phyloP scores from a whole-genome alignment of 2,113 vertebrate species.

The Hippocampus abdominalis region DNA sequence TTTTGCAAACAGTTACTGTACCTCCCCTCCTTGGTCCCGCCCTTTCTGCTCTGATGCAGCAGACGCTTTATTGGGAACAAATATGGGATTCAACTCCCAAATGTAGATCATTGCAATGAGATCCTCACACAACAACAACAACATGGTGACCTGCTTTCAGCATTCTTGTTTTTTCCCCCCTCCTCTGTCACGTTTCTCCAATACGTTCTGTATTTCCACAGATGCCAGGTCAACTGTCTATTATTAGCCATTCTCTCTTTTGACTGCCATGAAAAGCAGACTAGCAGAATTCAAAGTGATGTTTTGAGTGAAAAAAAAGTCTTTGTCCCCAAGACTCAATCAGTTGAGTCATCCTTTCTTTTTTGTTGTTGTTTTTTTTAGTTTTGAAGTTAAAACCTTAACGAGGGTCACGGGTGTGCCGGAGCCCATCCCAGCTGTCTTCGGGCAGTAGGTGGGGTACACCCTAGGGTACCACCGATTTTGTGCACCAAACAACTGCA shows the following conservation, averaged over 20 bases:
- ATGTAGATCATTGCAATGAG: not conserved
- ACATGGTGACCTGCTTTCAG: constrained; percentile 2
- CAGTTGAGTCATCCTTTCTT: too few relatives aligned
- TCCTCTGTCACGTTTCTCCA: not conserved
- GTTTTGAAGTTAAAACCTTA: too few relatives aligned
- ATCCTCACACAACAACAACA: not conserved
- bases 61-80: not conserved
- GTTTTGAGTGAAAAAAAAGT: too few relatives aligned
- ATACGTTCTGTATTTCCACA: not conserved
- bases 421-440: too few relatives aligned
- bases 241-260: not conserved
- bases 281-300: too few relatives aligned
- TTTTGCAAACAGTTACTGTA: not conserved
- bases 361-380: too few relatives aligned
- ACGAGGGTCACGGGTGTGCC: too few relatives aligned
- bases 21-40: not conserved
- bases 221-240: not conserved
- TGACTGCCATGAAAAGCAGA: not conserved
- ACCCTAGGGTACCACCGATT: too few relatives aligned
- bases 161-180: too few relatives aligned
- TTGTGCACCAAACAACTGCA: too few relatives aligned
- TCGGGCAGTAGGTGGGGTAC: too few relatives aligned
- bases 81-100: not conserved
- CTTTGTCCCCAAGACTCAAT: too few relatives aligned
- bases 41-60: not conserved